Evolutionary conservation across 2,888 invertebrate species (phyloP).

Genomic region (Oxytorus armatus): DNA sequence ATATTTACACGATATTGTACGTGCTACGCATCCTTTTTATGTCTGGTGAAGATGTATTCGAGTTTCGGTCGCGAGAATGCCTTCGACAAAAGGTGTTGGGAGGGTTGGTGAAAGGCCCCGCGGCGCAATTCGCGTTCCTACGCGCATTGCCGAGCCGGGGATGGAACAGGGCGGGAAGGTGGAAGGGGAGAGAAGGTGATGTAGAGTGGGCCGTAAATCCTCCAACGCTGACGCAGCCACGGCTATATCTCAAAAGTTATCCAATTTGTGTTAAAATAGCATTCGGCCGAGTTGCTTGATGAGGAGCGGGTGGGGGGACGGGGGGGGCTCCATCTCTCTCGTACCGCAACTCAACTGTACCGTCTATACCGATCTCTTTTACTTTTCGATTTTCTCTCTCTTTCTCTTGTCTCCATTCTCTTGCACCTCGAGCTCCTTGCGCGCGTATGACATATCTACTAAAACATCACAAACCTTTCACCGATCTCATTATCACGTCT

Average conservation of each 20-base stretch:
- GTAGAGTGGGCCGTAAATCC: slow-evolving; percentile 82
- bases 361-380: slow-evolving; percentile 32
- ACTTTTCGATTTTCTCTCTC: slow-evolving; percentile 51
- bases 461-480: slow-evolving; percentile 7
- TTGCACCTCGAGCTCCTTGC: neutral
- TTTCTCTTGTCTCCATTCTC: slow-evolving; percentile 23
- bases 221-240: slow-evolving; percentile 81
- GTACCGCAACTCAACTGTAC: slow-evolving; percentile 58
- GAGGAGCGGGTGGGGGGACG: slow-evolving; percentile 24
- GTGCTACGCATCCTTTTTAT: slow-evolving; percentile 17
- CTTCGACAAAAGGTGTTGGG: slow-evolving; percentile 35
- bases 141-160: slow-evolving; percentile 66
- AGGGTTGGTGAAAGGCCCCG: slow-evolving; percentile 61
- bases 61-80: slow-evolving; percentile 39
- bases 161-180: slow-evolving; percentile 21
- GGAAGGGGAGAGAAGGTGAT: slow-evolving; percentile 72
- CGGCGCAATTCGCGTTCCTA: slow-evolving; percentile 64
- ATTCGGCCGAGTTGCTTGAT: slow-evolving; percentile 77
- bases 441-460: slow-evolving; percentile 24
- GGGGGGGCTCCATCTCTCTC: slow-evolving; percentile 54
- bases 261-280: slow-evolving; percentile 83
- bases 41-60: slow-evolving; percentile 17
- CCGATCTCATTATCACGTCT: neutral
- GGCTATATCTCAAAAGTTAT: slow-evolving; percentile 83
- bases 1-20: slow-evolving; percentile 48